A percentile compares a stretch with the other conserved stretches of the same genome.
phyloP scores from a whole-genome alignment of 2,888 invertebrate genomes.

The Alviniconcha strummeri region DNA sequence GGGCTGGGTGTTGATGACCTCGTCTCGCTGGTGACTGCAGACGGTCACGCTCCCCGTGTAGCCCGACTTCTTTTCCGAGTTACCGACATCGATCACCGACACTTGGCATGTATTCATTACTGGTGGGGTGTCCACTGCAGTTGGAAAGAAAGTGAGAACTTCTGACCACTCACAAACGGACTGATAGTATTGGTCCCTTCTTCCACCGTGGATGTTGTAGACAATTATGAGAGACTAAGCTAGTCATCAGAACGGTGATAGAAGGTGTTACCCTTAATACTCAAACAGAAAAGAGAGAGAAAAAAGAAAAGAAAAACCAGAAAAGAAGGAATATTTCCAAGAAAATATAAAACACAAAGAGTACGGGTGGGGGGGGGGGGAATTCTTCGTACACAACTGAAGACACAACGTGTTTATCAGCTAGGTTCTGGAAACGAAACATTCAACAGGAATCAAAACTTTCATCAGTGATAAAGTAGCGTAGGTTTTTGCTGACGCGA shows the following conservation, averaged over 20 bases:
- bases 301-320: no score
- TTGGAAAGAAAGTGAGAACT: neutral
- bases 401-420: no score
- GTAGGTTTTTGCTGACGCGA: no score
- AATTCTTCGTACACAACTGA: no score
- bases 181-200: neutral
- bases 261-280: neutral
- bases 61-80: neutral
- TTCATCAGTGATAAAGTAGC: no score
- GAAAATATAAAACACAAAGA: no score
- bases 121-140: conserved; percentile 9
- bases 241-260: neutral
- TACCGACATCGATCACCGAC: neutral
- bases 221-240: neutral
- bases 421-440: no score
- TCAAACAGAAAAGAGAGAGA: no score
- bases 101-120: neutral
- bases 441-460: no score
- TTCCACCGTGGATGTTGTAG: neutral
- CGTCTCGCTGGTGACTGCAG: conserved; percentile 16
- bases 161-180: no score
- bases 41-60: neutral
- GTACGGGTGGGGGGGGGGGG: no score
- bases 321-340: no score
- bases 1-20: conserved; percentile 20